Conservation (phyloP, 2,888 invertebrate species). For the Lingula anatina region DNA sequence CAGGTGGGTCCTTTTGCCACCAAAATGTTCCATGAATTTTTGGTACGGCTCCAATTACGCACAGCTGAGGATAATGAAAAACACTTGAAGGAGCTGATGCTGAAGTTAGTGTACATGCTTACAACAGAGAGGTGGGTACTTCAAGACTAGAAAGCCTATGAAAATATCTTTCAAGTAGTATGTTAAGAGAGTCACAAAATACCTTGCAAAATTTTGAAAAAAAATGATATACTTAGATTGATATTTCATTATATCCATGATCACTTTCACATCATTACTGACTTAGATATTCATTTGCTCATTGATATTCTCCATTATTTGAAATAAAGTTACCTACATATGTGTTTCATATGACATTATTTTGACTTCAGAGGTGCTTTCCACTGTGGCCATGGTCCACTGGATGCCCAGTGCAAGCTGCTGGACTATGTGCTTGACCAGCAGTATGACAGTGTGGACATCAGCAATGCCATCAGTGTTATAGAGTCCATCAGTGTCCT, state of each 20-base stretch:
- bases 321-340: too few species aligned
- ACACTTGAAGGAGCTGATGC: conserved; percentile 62
- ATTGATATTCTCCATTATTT: too few species aligned
- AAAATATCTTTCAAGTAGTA: too few species aligned
- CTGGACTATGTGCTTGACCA: conserved; percentile 64
- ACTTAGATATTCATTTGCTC: too few species aligned
- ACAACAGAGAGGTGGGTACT: conserved; percentile 62
- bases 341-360: too few species aligned
- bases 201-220: not conserved
- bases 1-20: conserved; percentile 74
- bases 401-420: conserved; percentile 72
- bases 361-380: conserved; percentile 56
- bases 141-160: not conserved
- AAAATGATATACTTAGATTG: not conserved
- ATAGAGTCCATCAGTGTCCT: conserved; percentile 63
- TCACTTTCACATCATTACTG: too few species aligned
- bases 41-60: conserved; percentile 66
- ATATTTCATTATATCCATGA: too few species aligned
- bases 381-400: conserved; percentile 55
- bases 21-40: conserved; percentile 67
- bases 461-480: conserved; percentile 68
- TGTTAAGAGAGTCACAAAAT: not conserved
- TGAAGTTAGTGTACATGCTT: conserved; percentile 69
- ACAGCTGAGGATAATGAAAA: conserved; percentile 57
- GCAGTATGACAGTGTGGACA: conserved; percentile 65